Evolutionary conservation across 1,140 invertebrate species (phyloP).

Genomic region (Lucilia cuprina): DNA sequence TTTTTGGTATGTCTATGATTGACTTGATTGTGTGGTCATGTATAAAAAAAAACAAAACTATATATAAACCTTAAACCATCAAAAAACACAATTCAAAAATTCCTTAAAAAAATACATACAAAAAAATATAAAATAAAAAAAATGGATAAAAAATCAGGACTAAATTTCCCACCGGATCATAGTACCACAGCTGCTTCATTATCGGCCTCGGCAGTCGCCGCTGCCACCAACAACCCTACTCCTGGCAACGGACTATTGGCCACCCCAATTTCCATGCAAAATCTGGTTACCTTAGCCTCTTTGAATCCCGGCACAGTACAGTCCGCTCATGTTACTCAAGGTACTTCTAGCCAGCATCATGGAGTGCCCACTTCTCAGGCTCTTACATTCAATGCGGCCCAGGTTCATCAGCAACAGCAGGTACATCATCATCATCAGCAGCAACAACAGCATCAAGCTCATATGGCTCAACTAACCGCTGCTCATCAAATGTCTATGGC

Average conservation of each 20-base stretch:
- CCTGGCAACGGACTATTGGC: slow-evolving; percentile 64
- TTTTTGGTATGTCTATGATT: slow-evolving; percentile 63
- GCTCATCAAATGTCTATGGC: slow-evolving; percentile 34
- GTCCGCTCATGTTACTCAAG: slow-evolving; percentile 46
- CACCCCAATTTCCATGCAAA: slow-evolving; percentile 86
- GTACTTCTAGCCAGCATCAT: slow-evolving; percentile 11
- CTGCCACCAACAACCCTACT: slow-evolving; percentile 45
- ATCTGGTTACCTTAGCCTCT: slow-evolving; percentile 85
- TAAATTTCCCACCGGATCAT: slow-evolving; percentile 63
- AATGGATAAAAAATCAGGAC: slow-evolving; percentile 56
- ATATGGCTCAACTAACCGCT: slow-evolving; percentile 35
- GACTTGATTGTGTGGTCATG: slow-evolving; percentile 63
- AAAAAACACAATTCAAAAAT: slow-evolving; percentile 40
- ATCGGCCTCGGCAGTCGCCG: slow-evolving; percentile 45
- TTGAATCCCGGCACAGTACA: slow-evolving; percentile 66
- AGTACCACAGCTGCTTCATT: slow-evolving; percentile 55
- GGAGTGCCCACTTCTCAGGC: slow-evolving; percentile 3
- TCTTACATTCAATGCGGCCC: neutral
- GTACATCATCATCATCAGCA: slow-evolving; percentile 39
- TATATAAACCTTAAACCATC: slow-evolving; percentile 47
- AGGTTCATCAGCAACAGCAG: slow-evolving; percentile 31
- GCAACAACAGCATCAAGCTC: slow-evolving; percentile 32
- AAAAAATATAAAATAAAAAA: slow-evolving; percentile 44
- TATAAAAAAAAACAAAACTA: slow-evolving; percentile 56
- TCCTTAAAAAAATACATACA: slow-evolving; percentile 42